phyloP scores from a whole-genome alignment of 2,888 invertebrate genomes.

The Villa cingulata region DNA sequence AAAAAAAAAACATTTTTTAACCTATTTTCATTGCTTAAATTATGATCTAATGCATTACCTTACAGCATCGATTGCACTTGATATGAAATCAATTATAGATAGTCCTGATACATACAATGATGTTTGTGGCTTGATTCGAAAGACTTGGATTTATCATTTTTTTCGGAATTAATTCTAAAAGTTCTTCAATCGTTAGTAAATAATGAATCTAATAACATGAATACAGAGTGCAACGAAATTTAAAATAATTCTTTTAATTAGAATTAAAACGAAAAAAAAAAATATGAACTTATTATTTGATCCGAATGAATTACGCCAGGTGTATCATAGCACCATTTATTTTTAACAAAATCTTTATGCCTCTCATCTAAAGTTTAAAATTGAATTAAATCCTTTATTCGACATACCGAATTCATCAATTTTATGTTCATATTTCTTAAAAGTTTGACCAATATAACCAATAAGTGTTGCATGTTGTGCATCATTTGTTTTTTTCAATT shows the following conservation, averaged over 20 bases:
- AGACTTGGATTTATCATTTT: constrained; percentile 62
- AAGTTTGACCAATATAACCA: constrained; percentile 45
- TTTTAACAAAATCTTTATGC: constrained; percentile 41
- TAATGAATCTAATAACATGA: constrained; percentile 45
- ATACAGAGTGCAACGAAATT: too few relatives aligned
- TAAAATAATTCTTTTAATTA: too few relatives aligned
- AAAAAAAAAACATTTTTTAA: constrained; percentile 22
- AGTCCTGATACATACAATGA: constrained; percentile 77
- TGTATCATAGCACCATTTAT: constrained; percentile 87
- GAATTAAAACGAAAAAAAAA: not conserved
- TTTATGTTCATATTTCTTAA: constrained; percentile 18
- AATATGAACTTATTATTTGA: constrained; percentile 37
- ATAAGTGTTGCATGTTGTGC: constrained; percentile 47
- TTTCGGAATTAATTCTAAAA: constrained; percentile 56
- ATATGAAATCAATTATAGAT: constrained; percentile 66
- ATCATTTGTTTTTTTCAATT: constrained; percentile 38
- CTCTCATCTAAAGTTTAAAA: constrained; percentile 43
- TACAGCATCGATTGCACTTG: constrained; percentile 32
- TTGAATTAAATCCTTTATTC: constrained; percentile 24
- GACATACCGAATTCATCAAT: constrained; percentile 33
- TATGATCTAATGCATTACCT: constrained; percentile 21
- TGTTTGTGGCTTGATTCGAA: constrained; percentile 49
- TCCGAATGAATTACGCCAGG: constrained; percentile 84
- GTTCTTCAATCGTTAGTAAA: constrained; percentile 71
- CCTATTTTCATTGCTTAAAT: not conserved